Conservation (phyloP, 1,140 invertebrate genomes). For the Matsumurasca onukii region DNA sequence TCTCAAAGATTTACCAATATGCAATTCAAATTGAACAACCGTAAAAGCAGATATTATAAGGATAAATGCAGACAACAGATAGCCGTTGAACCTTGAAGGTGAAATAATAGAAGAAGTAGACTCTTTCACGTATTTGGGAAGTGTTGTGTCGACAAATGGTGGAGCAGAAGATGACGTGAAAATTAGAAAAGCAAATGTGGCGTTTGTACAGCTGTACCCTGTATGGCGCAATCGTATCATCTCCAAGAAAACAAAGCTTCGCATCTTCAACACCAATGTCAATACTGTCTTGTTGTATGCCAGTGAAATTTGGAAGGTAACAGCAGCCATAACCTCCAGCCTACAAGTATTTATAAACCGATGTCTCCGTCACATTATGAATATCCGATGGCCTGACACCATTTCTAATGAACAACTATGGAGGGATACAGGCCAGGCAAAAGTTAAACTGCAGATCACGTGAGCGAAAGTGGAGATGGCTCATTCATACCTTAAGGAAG, state of each 20-base stretch:
- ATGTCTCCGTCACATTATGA: neutral
- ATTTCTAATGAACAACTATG: neutral
- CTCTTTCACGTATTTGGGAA: neutral
- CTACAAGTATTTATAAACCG: neutral
- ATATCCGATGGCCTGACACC: too few species aligned
- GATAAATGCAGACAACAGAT: neutral
- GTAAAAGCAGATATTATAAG: neutral
- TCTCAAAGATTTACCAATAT: neutral
- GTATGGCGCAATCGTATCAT: too few species aligned
- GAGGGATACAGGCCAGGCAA: neutral
- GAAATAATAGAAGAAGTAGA: neutral
- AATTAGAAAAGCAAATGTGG: neutral
- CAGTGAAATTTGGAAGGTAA: too few species aligned
- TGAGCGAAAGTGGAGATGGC: neutral
- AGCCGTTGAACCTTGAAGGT: neutral
- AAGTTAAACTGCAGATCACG: neutral
- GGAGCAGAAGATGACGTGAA: neutral
- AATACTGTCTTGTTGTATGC: too few species aligned
- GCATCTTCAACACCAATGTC: too few species aligned
- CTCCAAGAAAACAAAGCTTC: too few species aligned
- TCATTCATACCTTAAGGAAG: neutral
- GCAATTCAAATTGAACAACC: neutral
- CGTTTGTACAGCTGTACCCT: neutral
- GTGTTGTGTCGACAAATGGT: neutral
- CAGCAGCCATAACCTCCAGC: too few species aligned